A percentile compares a stretch with the other conserved stretches of the same genome.
These are phyloP conservation scores for Aselliscus stoliczkanus DNA, from an alignment of 2,797 vertebrate genomes.

Conservation along the genomic window DNA sequence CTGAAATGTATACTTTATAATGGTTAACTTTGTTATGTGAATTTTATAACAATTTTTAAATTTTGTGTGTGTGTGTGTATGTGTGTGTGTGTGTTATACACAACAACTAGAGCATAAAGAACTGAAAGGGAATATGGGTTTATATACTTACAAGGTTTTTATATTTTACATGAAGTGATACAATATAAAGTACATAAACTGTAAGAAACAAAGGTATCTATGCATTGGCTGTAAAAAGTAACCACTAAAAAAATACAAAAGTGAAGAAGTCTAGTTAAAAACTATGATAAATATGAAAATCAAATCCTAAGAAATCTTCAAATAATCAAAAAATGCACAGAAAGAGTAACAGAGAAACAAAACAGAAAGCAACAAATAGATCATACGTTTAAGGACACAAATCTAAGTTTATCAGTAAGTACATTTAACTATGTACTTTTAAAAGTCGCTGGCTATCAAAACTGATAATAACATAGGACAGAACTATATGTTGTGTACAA, in stretches of 20 bases:
- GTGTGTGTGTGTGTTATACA: not conserved
- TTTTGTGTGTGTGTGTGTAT: no score
- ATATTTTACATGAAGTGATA: not conserved
- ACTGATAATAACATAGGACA: not conserved
- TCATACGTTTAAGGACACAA: not conserved
- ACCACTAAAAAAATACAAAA: not conserved
- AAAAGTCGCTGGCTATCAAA: not conserved
- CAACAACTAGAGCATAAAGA: not conserved
- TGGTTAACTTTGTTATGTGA: not conserved
- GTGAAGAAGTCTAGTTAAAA: not conserved
- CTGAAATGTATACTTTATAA: not conserved
- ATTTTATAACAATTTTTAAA: not conserved
- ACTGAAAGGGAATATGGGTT: not conserved
- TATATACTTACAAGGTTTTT: not conserved
- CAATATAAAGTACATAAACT: not conserved
- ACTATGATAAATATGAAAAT: not conserved
- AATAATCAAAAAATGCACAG: not conserved
- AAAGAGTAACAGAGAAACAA: not conserved
- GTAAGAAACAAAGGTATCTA: not conserved
- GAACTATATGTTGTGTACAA: not conserved
- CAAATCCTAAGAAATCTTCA: not conserved
- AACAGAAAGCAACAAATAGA: not conserved
- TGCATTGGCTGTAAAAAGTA: not conserved
- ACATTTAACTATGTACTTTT: not conserved
- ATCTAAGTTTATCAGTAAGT: not conserved